Evolutionary conservation across 2,888 invertebrate genomes (phyloP), one percentile per base, ranked within the genome.

Genomic region (Ephialtes manifestator): DNA sequence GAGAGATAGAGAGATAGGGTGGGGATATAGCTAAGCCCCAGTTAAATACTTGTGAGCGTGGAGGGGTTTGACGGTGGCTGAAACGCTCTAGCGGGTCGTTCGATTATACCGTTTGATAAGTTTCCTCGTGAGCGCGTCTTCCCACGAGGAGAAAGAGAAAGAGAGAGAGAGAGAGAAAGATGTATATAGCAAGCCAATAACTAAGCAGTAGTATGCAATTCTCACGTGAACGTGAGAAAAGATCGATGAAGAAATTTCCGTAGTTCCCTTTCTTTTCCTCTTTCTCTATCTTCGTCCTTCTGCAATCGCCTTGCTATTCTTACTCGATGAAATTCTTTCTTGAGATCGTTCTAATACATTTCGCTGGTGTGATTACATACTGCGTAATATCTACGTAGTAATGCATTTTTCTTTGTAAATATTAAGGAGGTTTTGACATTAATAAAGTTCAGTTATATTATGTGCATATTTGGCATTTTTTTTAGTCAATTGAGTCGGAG

Each of bases 41-140:
- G 55, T 91, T 90, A 90, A 92, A 92, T 89, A 88, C 89, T 87
- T 88, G 67, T 72, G 77, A 68, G 43, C 39, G 65, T 11, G 11
- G 11, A 63, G 24, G 65, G 65, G n/a, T 39, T 39, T 74, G 53
- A 55, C 48, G 65, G 65, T 13, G 65, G 31, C 13, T 4, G 68
- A 67, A 46, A 28, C 71, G 63, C 68, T 51, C 60, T 60, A 60
- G 35, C 67, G 65, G 75, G 70, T 65, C 60, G 55, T 79, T 85
- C 79, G 85, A 85, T 85, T 85, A 79, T 82, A 71, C 71, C 85
- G 82, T 71, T 65, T 79, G 55, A 71, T 58, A 85, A 82, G 71
- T 85, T 82, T 75, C 75, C 78, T 43, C 79, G 63, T 24, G 79
- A 81, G 53, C 72, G 81, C 60, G 11, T 77, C 60, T 55, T 72